A percentile compares a stretch with the other conserved stretches of the same genome.
Conservation (phyloP, 1,140 invertebrate species). For the Brevipalpus yothersi region DNA sequence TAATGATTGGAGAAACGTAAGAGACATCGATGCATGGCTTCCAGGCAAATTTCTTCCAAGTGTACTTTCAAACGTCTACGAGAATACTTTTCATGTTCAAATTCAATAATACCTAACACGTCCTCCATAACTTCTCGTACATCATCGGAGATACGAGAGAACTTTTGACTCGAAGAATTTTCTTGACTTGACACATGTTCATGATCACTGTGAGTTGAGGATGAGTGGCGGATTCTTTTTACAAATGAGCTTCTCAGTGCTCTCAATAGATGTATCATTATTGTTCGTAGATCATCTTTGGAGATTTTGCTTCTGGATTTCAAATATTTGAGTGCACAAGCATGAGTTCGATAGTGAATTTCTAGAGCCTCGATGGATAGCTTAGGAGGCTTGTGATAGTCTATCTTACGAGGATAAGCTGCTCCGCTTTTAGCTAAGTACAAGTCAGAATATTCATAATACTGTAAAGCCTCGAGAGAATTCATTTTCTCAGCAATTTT, state of each 20-base stretch:
- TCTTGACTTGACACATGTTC: background rate
- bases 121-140: conserved; percentile 14
- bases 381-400: conserved; percentile 51
- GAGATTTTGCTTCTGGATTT: conserved; percentile 20
- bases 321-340: conserved; percentile 56
- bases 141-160: conserved; percentile 4
- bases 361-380: conserved; percentile 71
- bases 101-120: conserved; percentile 11
- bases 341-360: conserved; percentile 37
- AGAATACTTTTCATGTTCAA: conserved; percentile 3
- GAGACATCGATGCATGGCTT: conserved; percentile 55
- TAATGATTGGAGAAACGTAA: conserved; percentile 68
- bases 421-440: conserved; percentile 52
- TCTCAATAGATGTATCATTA: conserved; percentile 2
- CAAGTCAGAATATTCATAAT: conserved; percentile 17
- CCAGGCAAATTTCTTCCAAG: conserved; percentile 33
- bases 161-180: conserved; percentile 1
- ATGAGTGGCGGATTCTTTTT: background rate
- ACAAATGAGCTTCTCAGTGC: conserved; percentile 6
- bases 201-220: background rate
- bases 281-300: background rate
- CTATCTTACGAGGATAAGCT: conserved; percentile 58
- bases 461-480: conserved; percentile 18
- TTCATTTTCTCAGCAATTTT: conserved; percentile 66
- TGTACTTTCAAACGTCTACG: conserved; percentile 14